phyloP scores from a whole-genome alignment of 1,140 invertebrate genomes.

The Holotrichia oblita region DNA sequence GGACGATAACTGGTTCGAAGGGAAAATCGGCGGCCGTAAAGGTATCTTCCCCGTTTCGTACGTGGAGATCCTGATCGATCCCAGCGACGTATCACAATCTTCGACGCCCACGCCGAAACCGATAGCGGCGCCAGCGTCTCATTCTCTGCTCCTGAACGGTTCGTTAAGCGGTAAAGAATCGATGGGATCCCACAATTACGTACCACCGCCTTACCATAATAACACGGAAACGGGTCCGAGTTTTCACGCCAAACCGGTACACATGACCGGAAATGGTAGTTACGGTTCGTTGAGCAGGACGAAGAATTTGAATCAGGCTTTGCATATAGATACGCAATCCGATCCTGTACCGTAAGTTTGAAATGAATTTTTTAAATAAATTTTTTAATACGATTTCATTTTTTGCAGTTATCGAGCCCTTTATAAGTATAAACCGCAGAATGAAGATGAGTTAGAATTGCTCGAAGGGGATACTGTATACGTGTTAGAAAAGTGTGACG shows the following conservation, averaged over 20 bases:
- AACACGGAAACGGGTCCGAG: slow-evolving; percentile 52
- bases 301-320: slow-evolving; percentile 69
- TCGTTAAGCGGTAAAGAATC: slow-evolving; percentile 66
- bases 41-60: slow-evolving; percentile 85
- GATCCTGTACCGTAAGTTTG: slow-evolving; percentile 85
- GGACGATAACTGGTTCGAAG: slow-evolving; percentile 95
- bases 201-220: slow-evolving; percentile 65
- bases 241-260: slow-evolving; percentile 62
- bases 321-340: slow-evolving; percentile 87
- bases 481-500: slow-evolving; percentile 98
- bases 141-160: slow-evolving; percentile 73
- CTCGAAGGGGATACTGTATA: slow-evolving; percentile 93
- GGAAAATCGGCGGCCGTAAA: slow-evolving; percentile 81
- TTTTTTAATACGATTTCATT: slow-evolving; percentile 47
- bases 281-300: slow-evolving; percentile 61
- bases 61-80: slow-evolving; percentile 75
- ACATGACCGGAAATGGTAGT: slow-evolving; percentile 59
- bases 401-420: slow-evolving; percentile 85
- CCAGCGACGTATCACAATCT: slow-evolving; percentile 60
- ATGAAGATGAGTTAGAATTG: slow-evolving; percentile 95
- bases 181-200: slow-evolving; percentile 69
- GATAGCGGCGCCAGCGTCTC: slow-evolving; percentile 76
- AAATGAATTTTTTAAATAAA: slow-evolving; percentile 64
- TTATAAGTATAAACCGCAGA: slow-evolving; percentile 96
- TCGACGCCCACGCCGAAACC: slow-evolving; percentile 68